Evolutionary conservation across 2,113 vertebrate species (phyloP).

Genomic region (Grantiella picta): DNA sequence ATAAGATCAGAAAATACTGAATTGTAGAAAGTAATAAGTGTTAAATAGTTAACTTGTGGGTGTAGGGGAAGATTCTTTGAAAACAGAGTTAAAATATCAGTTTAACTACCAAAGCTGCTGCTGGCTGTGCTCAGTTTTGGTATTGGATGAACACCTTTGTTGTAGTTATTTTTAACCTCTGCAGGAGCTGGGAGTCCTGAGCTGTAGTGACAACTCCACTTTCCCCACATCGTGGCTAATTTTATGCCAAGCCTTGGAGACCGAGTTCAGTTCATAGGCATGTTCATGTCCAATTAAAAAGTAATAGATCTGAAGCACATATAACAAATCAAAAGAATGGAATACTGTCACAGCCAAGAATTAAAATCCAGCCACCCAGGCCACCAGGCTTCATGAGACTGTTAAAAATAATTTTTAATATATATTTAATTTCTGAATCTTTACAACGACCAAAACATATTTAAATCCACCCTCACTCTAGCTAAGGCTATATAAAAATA

Average conservation of each 20-base stretch:
- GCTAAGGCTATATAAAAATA: background rate
- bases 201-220: background rate
- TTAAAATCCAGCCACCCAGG: background rate
- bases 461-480: background rate
- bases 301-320: slow-evolving; percentile 19
- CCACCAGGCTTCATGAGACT: background rate
- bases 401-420: background rate
- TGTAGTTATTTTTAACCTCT: background rate
- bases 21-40: background rate
- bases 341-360: background rate
- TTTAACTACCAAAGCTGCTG: background rate
- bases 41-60: background rate
- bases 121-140: rapidly evolving
- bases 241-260: background rate
- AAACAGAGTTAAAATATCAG: background rate
- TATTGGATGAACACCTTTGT: background rate
- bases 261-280: background rate
- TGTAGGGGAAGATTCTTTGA: background rate
- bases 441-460: background rate
- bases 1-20: background rate
- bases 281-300: slow-evolving; percentile 41
- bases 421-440: background rate
- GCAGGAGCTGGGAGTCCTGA: background rate
- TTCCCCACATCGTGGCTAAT: background rate
- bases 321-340: slow-evolving; percentile 11